Evolutionary conservation across 2,797 vertebrate species (phyloP).

Genomic region (Anguilla pacifica): DNA sequence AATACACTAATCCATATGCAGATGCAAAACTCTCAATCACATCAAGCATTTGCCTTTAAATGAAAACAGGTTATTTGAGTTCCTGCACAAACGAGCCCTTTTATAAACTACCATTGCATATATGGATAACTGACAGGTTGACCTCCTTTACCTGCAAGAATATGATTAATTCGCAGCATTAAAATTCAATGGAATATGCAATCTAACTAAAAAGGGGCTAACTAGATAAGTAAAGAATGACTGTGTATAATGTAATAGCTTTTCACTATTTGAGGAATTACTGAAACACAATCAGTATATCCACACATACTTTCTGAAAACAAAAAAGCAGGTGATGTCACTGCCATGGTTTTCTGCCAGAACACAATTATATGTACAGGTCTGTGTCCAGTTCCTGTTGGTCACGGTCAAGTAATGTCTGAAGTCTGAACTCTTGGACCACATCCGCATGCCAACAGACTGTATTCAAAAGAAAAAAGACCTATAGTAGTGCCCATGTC

Average conservation of each 20-base stretch:
- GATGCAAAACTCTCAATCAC: background rate
- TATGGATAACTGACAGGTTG: background rate
- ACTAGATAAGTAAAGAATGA: conserved; percentile 15
- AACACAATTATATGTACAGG: conserved; percentile 11
- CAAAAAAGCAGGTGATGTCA: conserved; percentile 17
- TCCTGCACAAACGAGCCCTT: background rate
- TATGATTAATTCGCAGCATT: background rate
- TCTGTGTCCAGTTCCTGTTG: background rate
- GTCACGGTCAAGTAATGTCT: background rate
- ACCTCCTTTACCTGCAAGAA: background rate
- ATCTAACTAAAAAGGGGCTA: conserved; percentile 1
- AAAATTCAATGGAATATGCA: background rate
- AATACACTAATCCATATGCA: background rate
- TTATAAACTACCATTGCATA: background rate
- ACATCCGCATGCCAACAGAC: background rate
- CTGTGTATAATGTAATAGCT: conserved; percentile 3
- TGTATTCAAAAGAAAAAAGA: conserved; percentile 3
- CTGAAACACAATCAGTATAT: conserved; percentile 22
- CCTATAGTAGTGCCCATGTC: background rate
- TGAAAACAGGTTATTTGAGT: background rate
- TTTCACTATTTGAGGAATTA: conserved; percentile 4
- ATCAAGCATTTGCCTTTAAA: background rate
- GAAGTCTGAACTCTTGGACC: background rate
- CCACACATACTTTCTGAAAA: conserved; percentile 26
- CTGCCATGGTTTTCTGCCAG: conserved; percentile 17